phyloP scores from a whole-genome alignment of 2,888 invertebrate genomes.

The Metacarcinus magister region DNA sequence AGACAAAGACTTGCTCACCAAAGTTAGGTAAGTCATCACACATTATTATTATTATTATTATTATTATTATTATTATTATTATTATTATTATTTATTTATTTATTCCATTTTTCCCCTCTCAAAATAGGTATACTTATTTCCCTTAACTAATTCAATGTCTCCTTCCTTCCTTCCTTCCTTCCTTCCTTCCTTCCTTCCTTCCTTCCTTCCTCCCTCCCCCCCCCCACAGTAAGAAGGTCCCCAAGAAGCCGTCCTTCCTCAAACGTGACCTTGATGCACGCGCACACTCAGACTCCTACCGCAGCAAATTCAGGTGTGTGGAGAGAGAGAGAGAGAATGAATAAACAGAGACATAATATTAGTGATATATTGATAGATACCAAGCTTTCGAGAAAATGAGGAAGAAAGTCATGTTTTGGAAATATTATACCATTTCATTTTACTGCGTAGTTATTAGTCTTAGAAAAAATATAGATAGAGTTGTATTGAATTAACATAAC shows the following conservation, averaged over 20 bases:
- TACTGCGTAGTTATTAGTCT: no score
- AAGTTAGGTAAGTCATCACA: constrained; percentile 87
- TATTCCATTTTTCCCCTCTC: background rate
- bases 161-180: no score
- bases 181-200: background rate
- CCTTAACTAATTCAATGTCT: no score
- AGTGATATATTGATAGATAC: no score
- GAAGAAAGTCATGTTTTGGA: no score
- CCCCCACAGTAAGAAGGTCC: constrained; percentile 90
- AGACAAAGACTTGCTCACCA: constrained; percentile 93
- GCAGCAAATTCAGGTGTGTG: constrained; percentile 88
- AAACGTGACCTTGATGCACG: constrained; percentile 98
- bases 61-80: background rate
- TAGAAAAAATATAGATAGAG: no score
- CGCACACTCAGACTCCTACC: constrained; percentile 91
- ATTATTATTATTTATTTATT: background rate
- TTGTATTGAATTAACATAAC: background rate
- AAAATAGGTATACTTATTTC: no score
- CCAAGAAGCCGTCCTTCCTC: constrained; percentile 95
- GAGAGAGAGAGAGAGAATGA: background rate
- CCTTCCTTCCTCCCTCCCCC: background rate
- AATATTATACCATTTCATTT: no score
- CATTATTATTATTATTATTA: background rate
- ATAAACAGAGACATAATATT: no score
- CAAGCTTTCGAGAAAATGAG: no score